A percentile compares a stretch with the other conserved stretches of the same genome.
These are phyloP conservation scores for Mustelus asterias DNA, from an alignment of 2,113 vertebrate species.

Conservation along the genomic window DNA sequence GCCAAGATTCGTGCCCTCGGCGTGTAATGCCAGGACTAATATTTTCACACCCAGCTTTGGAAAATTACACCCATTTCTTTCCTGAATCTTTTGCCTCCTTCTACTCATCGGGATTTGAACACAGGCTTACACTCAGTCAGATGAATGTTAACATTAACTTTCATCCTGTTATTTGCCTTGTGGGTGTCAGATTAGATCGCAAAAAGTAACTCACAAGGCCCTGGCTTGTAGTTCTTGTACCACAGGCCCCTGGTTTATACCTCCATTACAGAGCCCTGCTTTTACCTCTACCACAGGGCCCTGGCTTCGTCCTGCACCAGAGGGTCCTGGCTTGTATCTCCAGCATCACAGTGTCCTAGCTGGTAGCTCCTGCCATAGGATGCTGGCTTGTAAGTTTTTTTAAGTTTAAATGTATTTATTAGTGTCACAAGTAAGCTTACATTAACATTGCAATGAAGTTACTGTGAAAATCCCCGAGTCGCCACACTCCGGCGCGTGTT, in stretches of 20 bases:
- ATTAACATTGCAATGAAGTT: no score
- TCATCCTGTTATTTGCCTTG: background rate
- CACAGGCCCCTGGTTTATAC: background rate
- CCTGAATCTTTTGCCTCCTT: background rate
- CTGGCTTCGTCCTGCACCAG: no score
- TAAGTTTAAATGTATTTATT: no score
- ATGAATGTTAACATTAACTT: background rate
- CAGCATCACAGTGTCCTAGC: no score
- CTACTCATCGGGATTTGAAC: background rate
- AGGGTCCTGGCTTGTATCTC: no score
- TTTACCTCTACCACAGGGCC: no score
- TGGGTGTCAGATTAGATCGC: background rate
- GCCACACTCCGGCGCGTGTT: no score
- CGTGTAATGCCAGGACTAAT: constrained; percentile 16
- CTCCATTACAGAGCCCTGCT: no score
- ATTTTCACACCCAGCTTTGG: constrained; percentile 16
- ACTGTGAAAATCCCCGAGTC: no score
- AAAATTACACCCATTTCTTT: constrained; percentile 27
- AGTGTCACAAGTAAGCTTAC: no score
- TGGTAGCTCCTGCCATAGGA: no score
- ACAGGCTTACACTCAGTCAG: constrained; percentile 4
- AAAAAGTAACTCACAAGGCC: background rate
- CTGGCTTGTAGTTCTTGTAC: background rate
- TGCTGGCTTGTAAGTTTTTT: no score
- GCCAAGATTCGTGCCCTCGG: background rate